Evolutionary conservation across 53 echinoderm and acorn worm species (phyloP), one percentile per base, ranked within the genome.

Genomic region (Crossaster papposus): DNA sequence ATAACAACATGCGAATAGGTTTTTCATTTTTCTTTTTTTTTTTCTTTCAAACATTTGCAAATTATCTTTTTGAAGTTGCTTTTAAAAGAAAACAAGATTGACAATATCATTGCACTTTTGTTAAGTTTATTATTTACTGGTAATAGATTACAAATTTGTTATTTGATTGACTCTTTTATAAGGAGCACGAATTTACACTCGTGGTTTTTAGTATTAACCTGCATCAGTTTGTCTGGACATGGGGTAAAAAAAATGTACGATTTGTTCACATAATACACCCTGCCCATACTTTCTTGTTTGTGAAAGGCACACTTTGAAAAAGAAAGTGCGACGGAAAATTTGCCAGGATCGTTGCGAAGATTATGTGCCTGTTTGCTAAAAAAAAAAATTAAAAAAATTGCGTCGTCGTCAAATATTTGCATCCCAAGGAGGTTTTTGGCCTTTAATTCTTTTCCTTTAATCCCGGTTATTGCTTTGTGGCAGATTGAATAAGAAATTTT

Each of bases 381-480:
- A 26, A 23, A 18, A 52, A 52, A 52, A 52, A 52, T 10, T 10
- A 52, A 52, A 52, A 52, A 58, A 7, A 4, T 28, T 68, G 68
- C 68, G 28, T 68, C 2, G 24, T 23, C 1, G 26, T 14, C 4
- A 23, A 14, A 62, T 14, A 62, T 18, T n/a, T n/a, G 68, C n/a
- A 68, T 68, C 68, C n/a, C 2, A 0, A 23, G 68, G 28, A 2
- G n/a, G 68, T n/a, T 26, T 23, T 74, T 32, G 75, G 36, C 75
- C 36, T 36, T 4, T 36, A 83, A n/a, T n/a, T n/a, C n/a, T 64
- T 83, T 65, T 70, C 68, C 68, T 36, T 18, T n/a, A 36, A 72
- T 4, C 17, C 51, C 52, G 17, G 53, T 15, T 72, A 72, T 53
- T 30, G 72, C 72, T 84, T 52, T 84, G 84, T 84, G 72, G 84